Conservation (phyloP, 2,888 invertebrate species). For the Lingula anatina region DNA sequence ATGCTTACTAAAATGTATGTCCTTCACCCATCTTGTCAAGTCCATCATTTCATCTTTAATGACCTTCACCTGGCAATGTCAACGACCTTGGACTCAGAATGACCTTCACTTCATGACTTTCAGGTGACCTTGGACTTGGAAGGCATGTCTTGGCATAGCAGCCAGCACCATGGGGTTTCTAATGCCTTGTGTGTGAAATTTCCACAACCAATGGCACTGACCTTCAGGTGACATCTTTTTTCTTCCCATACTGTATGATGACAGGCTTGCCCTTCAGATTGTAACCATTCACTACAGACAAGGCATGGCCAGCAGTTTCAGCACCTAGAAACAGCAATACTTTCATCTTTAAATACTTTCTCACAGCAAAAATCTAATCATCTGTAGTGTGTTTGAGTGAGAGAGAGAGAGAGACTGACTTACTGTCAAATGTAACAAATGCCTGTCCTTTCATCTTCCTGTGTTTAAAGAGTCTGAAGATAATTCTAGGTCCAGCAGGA, state of each 20-base stretch:
- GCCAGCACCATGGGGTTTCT: no score
- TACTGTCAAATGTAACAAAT: conserved; percentile 42
- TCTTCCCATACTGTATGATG: conserved; percentile 41
- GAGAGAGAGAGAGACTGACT: conserved; percentile 3
- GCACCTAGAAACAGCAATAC: conserved; percentile 20
- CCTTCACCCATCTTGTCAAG: no score
- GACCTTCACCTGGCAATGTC: no score
- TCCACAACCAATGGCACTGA: no score
- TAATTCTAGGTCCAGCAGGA: conserved; percentile 13
- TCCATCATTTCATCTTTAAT: no score
- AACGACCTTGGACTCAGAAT: no score
- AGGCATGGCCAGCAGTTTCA: conserved; percentile 20
- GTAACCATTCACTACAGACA: conserved; percentile 36
- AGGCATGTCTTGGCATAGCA: background rate
- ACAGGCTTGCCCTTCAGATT: conserved; percentile 37
- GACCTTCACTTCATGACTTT: no score
- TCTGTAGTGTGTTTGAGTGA: background rate
- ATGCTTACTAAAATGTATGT: no score
- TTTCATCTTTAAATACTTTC: conserved; percentile 1
- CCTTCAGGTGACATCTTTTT: no score
- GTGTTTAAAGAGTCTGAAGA: conserved; percentile 33
- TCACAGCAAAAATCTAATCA: background rate
- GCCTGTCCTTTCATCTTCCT: conserved; percentile 48
- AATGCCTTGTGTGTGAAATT: no score
- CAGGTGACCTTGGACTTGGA: no score